phyloP scores from a whole-genome alignment of 2,888 invertebrate species.

The Drosophila seclusa region DNA sequence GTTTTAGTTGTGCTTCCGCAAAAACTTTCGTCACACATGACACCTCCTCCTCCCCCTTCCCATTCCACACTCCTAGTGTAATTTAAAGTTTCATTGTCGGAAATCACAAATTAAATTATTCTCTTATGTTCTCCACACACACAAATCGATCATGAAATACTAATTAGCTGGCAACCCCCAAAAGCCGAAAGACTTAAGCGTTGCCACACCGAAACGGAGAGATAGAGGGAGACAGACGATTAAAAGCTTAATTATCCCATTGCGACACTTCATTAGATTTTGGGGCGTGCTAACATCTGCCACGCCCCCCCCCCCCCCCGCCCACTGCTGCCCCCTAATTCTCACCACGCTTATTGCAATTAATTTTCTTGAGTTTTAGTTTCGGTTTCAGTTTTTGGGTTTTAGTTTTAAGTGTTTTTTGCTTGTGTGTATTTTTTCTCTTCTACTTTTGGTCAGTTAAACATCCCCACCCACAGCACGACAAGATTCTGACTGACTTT shows the following conservation, averaged over 20 bases:
- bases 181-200: slow-evolving; percentile 34
- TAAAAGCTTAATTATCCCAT: slow-evolving; percentile 79
- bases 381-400: slow-evolving; percentile 57
- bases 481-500: slow-evolving; percentile 29
- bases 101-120: slow-evolving; percentile 76
- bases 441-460: slow-evolving; percentile 34
- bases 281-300: slow-evolving; percentile 50
- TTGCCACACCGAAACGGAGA: slow-evolving; percentile 52
- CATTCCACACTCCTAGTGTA: slow-evolving; percentile 15
- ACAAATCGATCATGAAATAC: slow-evolving; percentile 81
- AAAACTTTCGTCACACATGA: slow-evolving; percentile 67
- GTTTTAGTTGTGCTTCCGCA: slow-evolving; percentile 74
- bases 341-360: slow-evolving; percentile 75
- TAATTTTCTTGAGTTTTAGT: slow-evolving; percentile 76
- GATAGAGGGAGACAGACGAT: slow-evolving; percentile 50
- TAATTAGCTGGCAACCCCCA: slow-evolving; percentile 64
- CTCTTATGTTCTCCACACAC: slow-evolving; percentile 57
- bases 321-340: slow-evolving; percentile 38
- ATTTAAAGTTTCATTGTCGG: slow-evolving; percentile 57
- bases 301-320: neutral
- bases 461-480: neutral
- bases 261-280: slow-evolving; percentile 79
- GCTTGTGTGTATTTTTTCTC: slow-evolving; percentile 1
- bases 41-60: slow-evolving; percentile 9
- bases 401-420: slow-evolving; percentile 63